Base-by-base conservation (phyloP, 1,140 invertebrate species). In the Achroia grisella region DNA sequence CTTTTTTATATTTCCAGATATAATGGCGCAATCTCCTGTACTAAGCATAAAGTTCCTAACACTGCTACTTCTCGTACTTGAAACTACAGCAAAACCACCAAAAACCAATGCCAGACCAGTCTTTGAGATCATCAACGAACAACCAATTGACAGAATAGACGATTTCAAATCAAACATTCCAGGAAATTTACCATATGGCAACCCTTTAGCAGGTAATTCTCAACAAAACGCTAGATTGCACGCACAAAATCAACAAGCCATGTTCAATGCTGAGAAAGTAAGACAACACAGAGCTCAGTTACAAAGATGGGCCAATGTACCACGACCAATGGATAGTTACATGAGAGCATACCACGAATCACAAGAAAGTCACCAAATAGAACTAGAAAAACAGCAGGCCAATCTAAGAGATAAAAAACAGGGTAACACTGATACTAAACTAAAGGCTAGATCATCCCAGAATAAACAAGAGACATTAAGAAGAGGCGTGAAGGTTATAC, bases 291-390 rank as follows among this genome's bases (percentile, higher is more conserved):
- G 72, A 61, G 81, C 77, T 0, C 81, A 82, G 39, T 39, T 85
- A 4, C 76, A 79, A 49, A 71, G 77, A 52, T 71, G 71, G 69
- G 62, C 51, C 0, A 66, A 74, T 46, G 58, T 57, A 13, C 76
- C 76, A 0, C 60, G 42, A 37, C 52, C 71, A 33, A 50, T 69
- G 4, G 78, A 86, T 29, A 86, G 76, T 40, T 86, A 86, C 45
- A 78, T 87, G 71, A 77, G 71, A 74, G 78, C 82, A 4, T 84
- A 86, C 34, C 77, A 80, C 10, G 82, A 86, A 39, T 72, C 73
- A 8, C 83, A 86, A 52, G 85, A 87, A 52, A 76, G 53, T 34
- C 80, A 84, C 47, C 85, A 86, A 33, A 44, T 77, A 15, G 83
- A 73, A 11, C 29, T 80, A 32, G 85, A 87, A 66, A 64, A 71